Percentiles rank a stretch among this genome's conserved stretches.
Evolutionary conservation across 1,140 invertebrate genomes (phyloP).

Genomic region (Lasioglossum baleicum): DNA sequence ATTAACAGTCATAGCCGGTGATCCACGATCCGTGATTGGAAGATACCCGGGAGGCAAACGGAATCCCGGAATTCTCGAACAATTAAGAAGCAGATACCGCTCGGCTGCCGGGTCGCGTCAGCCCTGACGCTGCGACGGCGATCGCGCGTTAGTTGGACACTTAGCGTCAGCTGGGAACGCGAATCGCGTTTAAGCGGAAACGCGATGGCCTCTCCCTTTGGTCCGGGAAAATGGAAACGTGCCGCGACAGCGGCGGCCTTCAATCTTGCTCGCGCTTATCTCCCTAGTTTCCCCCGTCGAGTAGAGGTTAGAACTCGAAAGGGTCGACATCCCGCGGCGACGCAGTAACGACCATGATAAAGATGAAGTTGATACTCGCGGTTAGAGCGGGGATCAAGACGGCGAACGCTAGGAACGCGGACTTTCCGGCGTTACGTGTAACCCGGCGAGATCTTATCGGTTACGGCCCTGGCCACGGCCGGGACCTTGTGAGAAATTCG

Average conservation of each 20-base stretch:
- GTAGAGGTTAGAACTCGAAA: too few relatives aligned
- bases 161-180: too few relatives aligned
- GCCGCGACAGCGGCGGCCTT: not conserved
- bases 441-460: conserved; percentile 56
- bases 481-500: conserved; percentile 57
- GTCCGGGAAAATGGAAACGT: conserved; percentile 1
- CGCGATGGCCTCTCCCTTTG: too few relatives aligned
- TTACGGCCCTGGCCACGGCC: conserved; percentile 29
- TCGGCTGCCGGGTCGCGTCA: too few relatives aligned
- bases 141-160: too few relatives aligned
- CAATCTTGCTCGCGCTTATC: conserved; percentile 29
- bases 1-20: too few relatives aligned
- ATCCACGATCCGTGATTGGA: too few relatives aligned
- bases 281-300: not conserved
- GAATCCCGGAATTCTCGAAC: too few relatives aligned
- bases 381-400: conserved; percentile 27
- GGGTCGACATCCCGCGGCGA: conserved; percentile 57
- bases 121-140: too few relatives aligned
- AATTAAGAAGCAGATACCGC: too few relatives aligned
- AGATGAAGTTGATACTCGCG: conserved; percentile 60
- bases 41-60: too few relatives aligned
- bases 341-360: conserved; percentile 58
- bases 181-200: too few relatives aligned
- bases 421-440: conserved; percentile 62
- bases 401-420: conserved; percentile 40